Evolutionary conservation across 92 coral and sea anemone genomes (phyloP).

Genomic region (Umimayanthus chanpuru): DNA sequence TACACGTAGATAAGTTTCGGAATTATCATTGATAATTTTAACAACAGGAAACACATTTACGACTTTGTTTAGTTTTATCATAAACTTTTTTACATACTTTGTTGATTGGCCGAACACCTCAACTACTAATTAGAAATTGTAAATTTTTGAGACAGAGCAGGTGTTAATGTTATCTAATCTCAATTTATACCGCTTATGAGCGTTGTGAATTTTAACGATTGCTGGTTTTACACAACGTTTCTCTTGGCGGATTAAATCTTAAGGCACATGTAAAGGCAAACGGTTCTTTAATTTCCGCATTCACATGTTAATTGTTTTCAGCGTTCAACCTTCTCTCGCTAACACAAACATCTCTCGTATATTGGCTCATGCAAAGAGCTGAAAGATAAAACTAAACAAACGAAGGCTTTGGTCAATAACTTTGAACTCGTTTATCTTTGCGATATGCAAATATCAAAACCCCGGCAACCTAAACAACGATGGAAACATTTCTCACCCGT

Average conservation of each 20-base stretch:
- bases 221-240: not conserved
- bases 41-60: slow-evolving; percentile 20
- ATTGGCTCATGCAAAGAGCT: not conserved
- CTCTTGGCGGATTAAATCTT: not conserved
- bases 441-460: not conserved
- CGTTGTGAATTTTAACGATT: not conserved
- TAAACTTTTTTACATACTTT: not conserved
- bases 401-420: not conserved
- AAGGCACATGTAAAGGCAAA: not conserved
- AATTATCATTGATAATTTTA: slow-evolving; percentile 17
- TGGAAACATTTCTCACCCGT: not conserved
- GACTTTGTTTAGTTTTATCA: not conserved
- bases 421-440: not conserved
- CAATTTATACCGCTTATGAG: not conserved
- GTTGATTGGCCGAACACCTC: slow-evolving; percentile 22
- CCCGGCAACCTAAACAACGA: slow-evolving; percentile 11
- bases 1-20: not conserved
- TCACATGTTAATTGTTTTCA: not conserved
- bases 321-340: not conserved
- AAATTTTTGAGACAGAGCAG: slow-evolving; percentile 4
- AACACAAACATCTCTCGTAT: not conserved
- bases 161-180: not conserved
- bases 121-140: slow-evolving; percentile 1
- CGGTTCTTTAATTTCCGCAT: not conserved
- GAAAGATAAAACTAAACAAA: not conserved